These are phyloP conservation scores for Camponotus fellah DNA, from an alignment of 2,888 invertebrate species.

Conservation along the genomic window DNA sequence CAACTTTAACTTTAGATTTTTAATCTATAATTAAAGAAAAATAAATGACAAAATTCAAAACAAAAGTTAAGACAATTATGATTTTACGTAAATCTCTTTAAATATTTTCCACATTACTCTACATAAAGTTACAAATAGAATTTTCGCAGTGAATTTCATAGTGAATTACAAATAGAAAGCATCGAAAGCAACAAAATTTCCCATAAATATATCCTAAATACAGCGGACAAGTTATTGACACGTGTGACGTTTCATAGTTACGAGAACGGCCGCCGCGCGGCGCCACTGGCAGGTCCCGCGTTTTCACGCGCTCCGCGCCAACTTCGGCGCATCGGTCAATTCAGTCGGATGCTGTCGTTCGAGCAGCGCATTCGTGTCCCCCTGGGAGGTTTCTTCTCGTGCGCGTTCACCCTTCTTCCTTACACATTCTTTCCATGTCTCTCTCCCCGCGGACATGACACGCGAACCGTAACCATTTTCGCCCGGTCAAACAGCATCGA, in stretches of 20 bases:
- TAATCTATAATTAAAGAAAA: too few species aligned
- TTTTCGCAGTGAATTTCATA: neutral
- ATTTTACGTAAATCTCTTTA: neutral
- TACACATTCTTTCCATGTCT: neutral
- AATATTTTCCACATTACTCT: neutral
- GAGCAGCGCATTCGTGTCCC: slow-evolving; percentile 55
- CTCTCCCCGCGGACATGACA: slow-evolving; percentile 24
- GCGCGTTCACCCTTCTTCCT: slow-evolving; percentile 47
- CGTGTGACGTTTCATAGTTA: too few species aligned
- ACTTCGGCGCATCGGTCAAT: slow-evolving; percentile 11
- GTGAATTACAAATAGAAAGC: neutral
- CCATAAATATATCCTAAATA: neutral
- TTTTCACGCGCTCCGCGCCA: neutral
- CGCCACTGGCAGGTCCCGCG: neutral
- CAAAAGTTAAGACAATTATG: too few species aligned
- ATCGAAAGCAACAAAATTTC: neutral
- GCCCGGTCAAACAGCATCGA: neutral
- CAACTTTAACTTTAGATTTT: too few species aligned
- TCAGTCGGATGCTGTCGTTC: slow-evolving; percentile 75
- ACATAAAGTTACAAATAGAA: neutral
- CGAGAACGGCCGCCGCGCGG: neutral
- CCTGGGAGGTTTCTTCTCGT: slow-evolving; percentile 20
- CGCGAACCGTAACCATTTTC: slow-evolving; percentile 31
- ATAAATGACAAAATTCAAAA: too few species aligned
- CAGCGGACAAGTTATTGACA: neutral